phyloP scores from a whole-genome alignment of 2,888 invertebrate genomes.

The Ommatoiulus sabulosus region DNA sequence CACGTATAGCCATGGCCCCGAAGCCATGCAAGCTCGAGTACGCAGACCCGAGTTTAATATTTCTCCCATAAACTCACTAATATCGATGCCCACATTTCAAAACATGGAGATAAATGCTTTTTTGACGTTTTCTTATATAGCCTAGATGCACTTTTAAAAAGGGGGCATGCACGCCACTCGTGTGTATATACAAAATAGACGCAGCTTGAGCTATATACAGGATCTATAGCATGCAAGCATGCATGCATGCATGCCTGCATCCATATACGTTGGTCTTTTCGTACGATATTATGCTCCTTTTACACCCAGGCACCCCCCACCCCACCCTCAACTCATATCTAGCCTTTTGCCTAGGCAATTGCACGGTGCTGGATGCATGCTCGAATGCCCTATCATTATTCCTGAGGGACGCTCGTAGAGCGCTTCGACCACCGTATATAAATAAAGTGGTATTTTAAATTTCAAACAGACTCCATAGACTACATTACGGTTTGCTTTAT shows the following conservation, averaged over 20 bases:
- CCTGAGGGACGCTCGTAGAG: slow-evolving; percentile 37
- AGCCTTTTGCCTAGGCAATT: not conserved
- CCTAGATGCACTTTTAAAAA: slow-evolving; percentile 32
- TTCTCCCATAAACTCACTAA: slow-evolving; percentile 32
- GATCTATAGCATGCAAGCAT: not conserved
- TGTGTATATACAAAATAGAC: not conserved
- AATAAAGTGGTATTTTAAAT: slow-evolving; percentile 58
- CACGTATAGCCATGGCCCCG: no score
- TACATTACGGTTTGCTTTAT: slow-evolving; percentile 56
- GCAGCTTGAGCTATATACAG: not conserved
- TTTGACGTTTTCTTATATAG: slow-evolving; percentile 20
- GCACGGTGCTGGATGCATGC: slow-evolving; percentile 33
- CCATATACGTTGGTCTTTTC: not conserved
- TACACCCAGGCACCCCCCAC: not conserved
- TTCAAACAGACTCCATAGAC: slow-evolving; percentile 57
- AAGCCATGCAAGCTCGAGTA: no score
- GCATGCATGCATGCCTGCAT: not conserved
- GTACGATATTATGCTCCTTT: not conserved
- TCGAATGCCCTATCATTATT: slow-evolving; percentile 52
- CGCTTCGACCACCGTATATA: slow-evolving; percentile 55
- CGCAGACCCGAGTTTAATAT: not conserved
- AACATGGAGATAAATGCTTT: not conserved
- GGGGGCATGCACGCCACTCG: not conserved
- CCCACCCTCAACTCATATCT: not conserved
- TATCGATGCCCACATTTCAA: slow-evolving; percentile 13